These are phyloP conservation scores for Channallabes apus DNA, from an alignment of 2,797 vertebrate genomes.

Conservation along the genomic window DNA sequence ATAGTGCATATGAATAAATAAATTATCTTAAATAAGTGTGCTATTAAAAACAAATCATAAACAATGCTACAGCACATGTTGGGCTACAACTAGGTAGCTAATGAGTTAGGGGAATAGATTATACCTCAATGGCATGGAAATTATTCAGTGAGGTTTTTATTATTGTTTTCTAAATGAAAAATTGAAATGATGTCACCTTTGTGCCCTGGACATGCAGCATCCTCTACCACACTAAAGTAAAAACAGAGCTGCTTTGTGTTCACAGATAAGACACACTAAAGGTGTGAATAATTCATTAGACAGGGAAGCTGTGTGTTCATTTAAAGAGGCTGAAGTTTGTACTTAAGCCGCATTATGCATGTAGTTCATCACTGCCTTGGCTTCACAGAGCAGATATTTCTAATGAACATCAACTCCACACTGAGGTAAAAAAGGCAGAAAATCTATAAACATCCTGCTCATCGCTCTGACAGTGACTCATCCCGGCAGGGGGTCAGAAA, in stretches of 20 bases:
- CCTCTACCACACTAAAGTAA: neutral
- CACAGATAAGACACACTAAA: conserved; percentile 27
- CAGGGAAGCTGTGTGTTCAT: neutral
- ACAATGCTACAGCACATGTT: too few relatives aligned
- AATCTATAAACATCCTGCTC: conserved; percentile 28
- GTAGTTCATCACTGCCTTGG: neutral
- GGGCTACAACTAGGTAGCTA: too few relatives aligned
- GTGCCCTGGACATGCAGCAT: neutral
- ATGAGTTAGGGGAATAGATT: neutral
- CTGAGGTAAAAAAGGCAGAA: conserved; percentile 29
- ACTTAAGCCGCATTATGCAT: neutral
- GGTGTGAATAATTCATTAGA: conserved; percentile 13
- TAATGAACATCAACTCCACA: conserved; percentile 14
- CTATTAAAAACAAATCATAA: too few relatives aligned
- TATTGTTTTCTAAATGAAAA: neutral
- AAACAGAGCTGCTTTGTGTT: neutral
- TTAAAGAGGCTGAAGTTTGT: neutral
- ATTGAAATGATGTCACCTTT: neutral
- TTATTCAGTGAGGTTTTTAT: neutral
- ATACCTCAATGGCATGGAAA: neutral
- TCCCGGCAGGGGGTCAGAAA: conserved; percentile 7
- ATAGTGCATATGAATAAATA: too few relatives aligned
- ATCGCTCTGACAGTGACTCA: conserved; percentile 37
- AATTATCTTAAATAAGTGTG: too few relatives aligned
- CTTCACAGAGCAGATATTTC: neutral